phyloP scores from a whole-genome alignment of 2,888 invertebrate genomes.

The Eurytoma adleriae region DNA sequence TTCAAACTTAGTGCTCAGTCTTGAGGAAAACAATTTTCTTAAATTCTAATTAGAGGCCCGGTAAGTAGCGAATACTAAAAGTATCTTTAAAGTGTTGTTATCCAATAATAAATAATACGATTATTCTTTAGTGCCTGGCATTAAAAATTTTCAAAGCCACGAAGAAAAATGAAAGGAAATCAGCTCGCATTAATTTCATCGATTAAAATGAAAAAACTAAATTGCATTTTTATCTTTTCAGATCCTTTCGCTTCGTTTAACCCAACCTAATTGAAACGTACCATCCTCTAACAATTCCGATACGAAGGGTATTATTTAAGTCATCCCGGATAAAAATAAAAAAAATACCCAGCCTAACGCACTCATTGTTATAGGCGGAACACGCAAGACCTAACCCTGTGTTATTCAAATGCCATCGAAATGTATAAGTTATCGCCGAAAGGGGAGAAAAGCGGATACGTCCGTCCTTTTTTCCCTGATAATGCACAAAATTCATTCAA shows the following conservation, averaged over 20 bases:
- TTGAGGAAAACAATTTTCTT: slow-evolving; percentile 51
- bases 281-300: no score
- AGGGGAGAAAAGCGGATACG: slow-evolving; percentile 10
- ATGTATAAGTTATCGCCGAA: no score
- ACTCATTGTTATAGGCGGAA: no score
- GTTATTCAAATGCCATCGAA: slow-evolving; percentile 34
- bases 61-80: slow-evolving; percentile 45
- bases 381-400: no score
- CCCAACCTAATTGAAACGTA: no score
- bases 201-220: background rate
- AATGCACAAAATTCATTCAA: slow-evolving; percentile 44
- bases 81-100: slow-evolving; percentile 3
- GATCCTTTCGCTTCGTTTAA: no score
- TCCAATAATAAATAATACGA: slow-evolving; percentile 30
- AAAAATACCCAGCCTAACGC: no score
- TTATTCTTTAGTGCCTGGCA: background rate
- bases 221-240: no score
- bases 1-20: slow-evolving; percentile 42
- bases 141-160: no score
- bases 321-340: no score
- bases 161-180: background rate
- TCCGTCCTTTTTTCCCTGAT: slow-evolving; percentile 5
- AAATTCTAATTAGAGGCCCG: slow-evolving; percentile 50
- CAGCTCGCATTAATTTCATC: background rate
- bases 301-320: no score